phyloP scores from a whole-genome alignment of 2,888 invertebrate genomes.

The Oscheius sp. region DNA sequence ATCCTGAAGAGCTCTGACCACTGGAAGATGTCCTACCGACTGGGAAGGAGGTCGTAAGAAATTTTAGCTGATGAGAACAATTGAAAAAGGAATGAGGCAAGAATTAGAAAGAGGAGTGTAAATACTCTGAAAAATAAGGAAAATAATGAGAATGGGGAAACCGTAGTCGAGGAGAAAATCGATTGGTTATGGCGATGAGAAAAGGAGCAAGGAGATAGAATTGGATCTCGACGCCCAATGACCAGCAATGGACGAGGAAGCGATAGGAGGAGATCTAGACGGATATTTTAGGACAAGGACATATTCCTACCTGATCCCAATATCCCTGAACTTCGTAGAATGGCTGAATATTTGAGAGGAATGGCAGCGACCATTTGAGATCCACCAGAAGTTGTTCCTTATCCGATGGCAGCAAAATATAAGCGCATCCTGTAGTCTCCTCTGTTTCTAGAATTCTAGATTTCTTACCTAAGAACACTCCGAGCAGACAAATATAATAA shows the following conservation, averaged over 20 bases:
- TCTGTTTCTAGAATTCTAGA: too few relatives aligned
- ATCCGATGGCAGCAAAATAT: background rate
- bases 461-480: slow-evolving; percentile 5
- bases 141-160: background rate
- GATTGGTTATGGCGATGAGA: background rate
- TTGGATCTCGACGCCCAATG: slow-evolving; percentile 28
- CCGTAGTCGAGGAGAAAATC: background rate
- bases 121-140: background rate
- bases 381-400: slow-evolving; percentile 6
- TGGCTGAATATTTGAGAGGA: slow-evolving; percentile 28
- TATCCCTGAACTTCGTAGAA: slow-evolving; percentile 18
- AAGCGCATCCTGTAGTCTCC: slow-evolving; percentile 4
- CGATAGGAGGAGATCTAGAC: slow-evolving; percentile 1
- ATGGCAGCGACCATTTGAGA: slow-evolving; percentile 19
- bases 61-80: background rate
- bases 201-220: slow-evolving; percentile 25
- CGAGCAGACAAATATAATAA: background rate
- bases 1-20: background rate
- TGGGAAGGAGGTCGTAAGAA: slow-evolving; percentile 25
- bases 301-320: slow-evolving; percentile 25
- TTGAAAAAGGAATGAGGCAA: slow-evolving; percentile 2
- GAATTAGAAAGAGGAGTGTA: background rate
- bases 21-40: background rate
- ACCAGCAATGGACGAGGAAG: slow-evolving; percentile 32
- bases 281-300: background rate